Percentiles rank a stretch among this genome's conserved stretches.
These are phyloP conservation scores for Cabera pusaria DNA, from an alignment of 2,888 invertebrate species.

Conservation along the genomic window DNA sequence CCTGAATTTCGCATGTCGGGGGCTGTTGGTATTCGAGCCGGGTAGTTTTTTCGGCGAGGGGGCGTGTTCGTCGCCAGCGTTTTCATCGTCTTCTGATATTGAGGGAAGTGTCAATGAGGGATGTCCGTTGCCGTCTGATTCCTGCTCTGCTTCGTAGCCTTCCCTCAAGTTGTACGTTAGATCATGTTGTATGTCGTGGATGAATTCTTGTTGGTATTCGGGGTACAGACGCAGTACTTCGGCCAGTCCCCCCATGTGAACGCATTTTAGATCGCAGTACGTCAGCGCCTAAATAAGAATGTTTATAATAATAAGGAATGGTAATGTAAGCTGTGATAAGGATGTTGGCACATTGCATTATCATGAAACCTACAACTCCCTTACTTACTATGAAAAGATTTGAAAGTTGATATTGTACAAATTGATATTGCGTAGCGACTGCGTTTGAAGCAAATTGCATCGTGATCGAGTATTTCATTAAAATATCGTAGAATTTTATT, in stretches of 20 bases:
- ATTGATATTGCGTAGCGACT: too few relatives aligned
- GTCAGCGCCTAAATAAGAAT: conserved; percentile 88
- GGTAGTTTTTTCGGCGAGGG: conserved; percentile 85
- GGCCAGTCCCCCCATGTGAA: conserved; percentile 94
- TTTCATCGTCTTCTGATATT: conserved; percentile 97
- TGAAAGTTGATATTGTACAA: too few relatives aligned
- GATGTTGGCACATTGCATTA: conserved; percentile 1
- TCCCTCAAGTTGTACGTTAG: conserved; percentile 96
- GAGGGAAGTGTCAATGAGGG: conserved; percentile 94
- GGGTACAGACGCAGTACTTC: conserved; percentile 95
- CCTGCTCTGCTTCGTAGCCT: conserved; percentile 94
- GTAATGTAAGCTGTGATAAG: conserved; percentile 3
- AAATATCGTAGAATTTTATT: too few relatives aligned
- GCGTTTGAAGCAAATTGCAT: too few relatives aligned
- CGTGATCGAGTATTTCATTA: too few relatives aligned
- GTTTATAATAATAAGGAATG: too few relatives aligned
- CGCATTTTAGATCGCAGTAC: conserved; percentile 97
- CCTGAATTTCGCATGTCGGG: conserved; percentile 86
- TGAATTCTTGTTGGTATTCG: conserved; percentile 97
- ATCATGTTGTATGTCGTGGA: conserved; percentile 97
- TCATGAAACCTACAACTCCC: too few relatives aligned
- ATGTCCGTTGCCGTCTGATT: conserved; percentile 89
- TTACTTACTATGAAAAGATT: too few relatives aligned
- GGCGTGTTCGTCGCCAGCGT: conserved; percentile 89
- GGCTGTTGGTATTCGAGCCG: conserved; percentile 85